Conservation (phyloP, 2,797 vertebrate genomes). For the Xenops minutus region DNA sequence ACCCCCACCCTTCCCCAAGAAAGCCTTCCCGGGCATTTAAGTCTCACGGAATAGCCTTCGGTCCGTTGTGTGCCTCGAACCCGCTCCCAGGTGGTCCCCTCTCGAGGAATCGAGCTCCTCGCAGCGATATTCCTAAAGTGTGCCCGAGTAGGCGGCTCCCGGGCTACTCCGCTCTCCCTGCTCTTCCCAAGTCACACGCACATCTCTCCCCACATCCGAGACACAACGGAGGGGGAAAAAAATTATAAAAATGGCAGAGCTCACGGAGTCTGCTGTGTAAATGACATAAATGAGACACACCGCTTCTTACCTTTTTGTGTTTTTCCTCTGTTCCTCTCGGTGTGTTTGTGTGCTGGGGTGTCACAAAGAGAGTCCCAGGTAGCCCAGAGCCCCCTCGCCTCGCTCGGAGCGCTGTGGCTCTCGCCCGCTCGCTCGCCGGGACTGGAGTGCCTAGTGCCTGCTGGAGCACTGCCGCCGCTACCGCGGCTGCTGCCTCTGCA, state of each 20-base stretch:
- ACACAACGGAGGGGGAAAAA: neutral
- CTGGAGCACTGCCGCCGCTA: constrained; percentile 78
- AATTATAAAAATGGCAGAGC: neutral
- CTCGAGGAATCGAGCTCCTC: constrained; percentile 23
- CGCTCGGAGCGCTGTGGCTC: neutral
- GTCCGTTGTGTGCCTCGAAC: neutral
- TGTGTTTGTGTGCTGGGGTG: constrained; percentile 36
- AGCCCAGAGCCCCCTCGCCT: constrained; percentile 51
- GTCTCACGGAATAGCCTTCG: neutral
- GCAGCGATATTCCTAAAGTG: neutral
- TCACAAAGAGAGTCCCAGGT: constrained; percentile 62
- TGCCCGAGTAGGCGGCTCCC: neutral
- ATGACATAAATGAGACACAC: neutral
- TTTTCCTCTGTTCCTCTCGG: constrained; percentile 54
- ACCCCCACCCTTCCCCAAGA: neutral
- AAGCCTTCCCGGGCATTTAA: neutral
- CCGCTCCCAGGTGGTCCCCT: neutral
- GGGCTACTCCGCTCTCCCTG: neutral
- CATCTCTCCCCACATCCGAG: neutral
- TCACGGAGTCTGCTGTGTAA: neutral
- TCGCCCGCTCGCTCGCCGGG: constrained; percentile 37
- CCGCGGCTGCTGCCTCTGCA: constrained; percentile 78
- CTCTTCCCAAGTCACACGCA: neutral
- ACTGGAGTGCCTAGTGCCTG: constrained; percentile 74
- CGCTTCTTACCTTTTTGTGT: constrained; percentile 69